Conservation (phyloP, 2,888 invertebrate species). For the Calameuta pallipes region DNA sequence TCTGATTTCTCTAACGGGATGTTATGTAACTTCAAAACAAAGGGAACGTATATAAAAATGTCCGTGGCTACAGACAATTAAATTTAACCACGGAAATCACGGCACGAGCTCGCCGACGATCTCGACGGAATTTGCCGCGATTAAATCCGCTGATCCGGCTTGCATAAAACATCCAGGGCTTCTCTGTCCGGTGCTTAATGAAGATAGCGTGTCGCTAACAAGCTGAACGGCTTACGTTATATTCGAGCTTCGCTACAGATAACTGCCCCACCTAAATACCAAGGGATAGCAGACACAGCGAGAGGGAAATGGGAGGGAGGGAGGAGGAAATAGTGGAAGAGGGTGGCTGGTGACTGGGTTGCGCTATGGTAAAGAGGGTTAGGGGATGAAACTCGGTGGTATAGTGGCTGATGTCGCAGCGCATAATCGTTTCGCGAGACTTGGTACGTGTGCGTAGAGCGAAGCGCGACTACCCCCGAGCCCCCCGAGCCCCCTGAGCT, state of each 20-base stretch:
- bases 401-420: constrained; percentile 4
- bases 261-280: not conserved
- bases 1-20: not conserved
- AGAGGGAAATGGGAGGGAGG: not conserved
- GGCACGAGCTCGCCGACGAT: not conserved
- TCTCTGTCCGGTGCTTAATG: constrained; percentile 6
- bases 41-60: not conserved
- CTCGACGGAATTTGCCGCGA: not conserved
- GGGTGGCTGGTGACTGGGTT: not conserved
- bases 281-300: not conserved
- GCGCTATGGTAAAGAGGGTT: not conserved
- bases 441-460: not conserved
- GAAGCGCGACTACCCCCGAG: not conserved
- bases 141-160: constrained; percentile 3
- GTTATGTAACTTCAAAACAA: not conserved
- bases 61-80: not conserved
- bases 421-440: constrained; percentile 7
- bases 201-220: constrained; percentile 7
- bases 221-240: constrained; percentile 6
- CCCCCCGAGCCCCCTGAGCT: no score
- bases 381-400: not conserved
- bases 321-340: not conserved
- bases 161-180: constrained; percentile 3
- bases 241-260: not conserved
- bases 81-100: not conserved